Evolutionary conservation across 2,797 vertebrate genomes (phyloP).

Genomic region (Sylvia borin): DNA sequence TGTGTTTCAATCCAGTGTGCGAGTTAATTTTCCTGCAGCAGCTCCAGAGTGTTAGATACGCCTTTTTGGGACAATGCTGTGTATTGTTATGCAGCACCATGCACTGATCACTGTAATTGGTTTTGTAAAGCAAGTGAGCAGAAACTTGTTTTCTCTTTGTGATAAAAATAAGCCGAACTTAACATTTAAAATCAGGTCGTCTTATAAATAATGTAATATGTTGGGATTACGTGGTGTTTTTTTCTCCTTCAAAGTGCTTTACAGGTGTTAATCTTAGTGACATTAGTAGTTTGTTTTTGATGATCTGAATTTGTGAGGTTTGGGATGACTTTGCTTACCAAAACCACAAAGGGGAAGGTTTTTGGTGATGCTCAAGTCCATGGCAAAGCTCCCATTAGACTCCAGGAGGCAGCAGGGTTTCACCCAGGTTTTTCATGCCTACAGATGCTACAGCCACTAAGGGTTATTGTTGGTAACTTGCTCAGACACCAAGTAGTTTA

Average conservation of each 20-base stretch:
- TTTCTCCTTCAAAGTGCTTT: constrained; percentile 49
- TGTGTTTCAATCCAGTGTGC: background rate
- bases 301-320: background rate
- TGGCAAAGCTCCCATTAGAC: constrained; percentile 15
- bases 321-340: background rate
- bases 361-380: background rate
- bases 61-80: constrained; percentile 27
- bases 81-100: constrained; percentile 54
- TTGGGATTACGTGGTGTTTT: constrained; percentile 24
- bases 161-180: constrained; percentile 64
- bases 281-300: background rate
- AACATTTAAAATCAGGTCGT: constrained; percentile 63
- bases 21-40: constrained; percentile 42
- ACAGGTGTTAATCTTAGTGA: constrained; percentile 52
- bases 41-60: background rate
- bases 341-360: background rate
- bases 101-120: constrained; percentile 61
- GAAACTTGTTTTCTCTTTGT: constrained; percentile 65
- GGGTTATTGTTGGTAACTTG: background rate
- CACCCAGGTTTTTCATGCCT: background rate
- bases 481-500: background rate
- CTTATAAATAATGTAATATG: constrained; percentile 65
- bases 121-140: constrained; percentile 61
- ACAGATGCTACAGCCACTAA: background rate
- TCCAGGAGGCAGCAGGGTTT: constrained; percentile 66